Evolutionary conservation across 2,888 invertebrate species (phyloP), one percentile per base, ranked within the genome.

Genomic region (Drymonia ruficornis): DNA sequence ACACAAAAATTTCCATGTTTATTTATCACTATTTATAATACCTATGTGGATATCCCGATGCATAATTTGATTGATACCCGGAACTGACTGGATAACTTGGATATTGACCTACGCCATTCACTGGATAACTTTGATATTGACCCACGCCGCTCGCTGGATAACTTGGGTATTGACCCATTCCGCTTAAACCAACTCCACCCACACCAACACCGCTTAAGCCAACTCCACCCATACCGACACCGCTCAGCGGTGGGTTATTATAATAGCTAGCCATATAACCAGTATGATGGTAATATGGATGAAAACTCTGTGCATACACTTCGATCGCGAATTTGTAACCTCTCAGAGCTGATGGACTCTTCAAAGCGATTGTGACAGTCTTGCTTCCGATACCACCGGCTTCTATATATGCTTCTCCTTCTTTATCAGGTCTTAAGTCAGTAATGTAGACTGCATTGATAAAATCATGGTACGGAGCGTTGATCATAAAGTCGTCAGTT

Each of bases 301-400:
- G 77, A 0, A 83, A 71, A 36, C 74, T 70, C 29, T 70, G 76
- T 0, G 82, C 82, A 44, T 80, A 91, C 15, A 91, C 89, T 67
- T 90, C 87, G 16, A 91, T 73, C 52, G 77, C 61, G 56, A 91
- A 91, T 45, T 82, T 87, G 52, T 89, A 91, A 1, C 90, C 91
- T 63, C 89, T 74, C 6, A 91, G 67, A 43, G 89, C 74, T 0
- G 83, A 74, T 0, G 91, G 90, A 65, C 91, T 91, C 42, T 86
- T 85, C 38, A 91, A 60, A 0, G 74, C 81, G 23, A 91, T 76
- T 0, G 87, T 87, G 0, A 91, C 91, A 63, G 75, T 81, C 16
- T 81, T 84, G 0, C 70, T 72, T 0, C 89, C 90, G 19, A 91
- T 64, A 0, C 91, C 91, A 0, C 91, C 91, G 40, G 78, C 83